Conservation (phyloP, 2,888 invertebrate genomes). For the Sclerodermus sp. region DNA sequence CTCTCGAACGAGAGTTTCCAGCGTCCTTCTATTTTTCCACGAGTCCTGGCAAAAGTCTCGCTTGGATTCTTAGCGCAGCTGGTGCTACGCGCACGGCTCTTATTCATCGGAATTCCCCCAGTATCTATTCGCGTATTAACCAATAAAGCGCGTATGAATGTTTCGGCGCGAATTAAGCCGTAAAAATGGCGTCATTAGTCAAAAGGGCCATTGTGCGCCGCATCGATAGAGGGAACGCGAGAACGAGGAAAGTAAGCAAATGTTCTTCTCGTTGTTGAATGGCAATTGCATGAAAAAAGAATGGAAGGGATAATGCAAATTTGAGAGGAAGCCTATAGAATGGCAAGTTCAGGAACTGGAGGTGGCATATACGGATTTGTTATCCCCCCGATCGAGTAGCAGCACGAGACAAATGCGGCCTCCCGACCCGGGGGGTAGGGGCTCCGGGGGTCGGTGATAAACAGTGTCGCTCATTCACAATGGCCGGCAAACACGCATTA, state of each 20-base stretch:
- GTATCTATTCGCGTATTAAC: too few species aligned
- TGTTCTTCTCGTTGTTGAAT: neutral
- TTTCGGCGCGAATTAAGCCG: too few species aligned
- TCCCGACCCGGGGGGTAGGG: conserved; percentile 36
- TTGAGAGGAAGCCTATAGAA: neutral
- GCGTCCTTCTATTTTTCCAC: conserved; percentile 2
- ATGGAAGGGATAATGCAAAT: neutral
- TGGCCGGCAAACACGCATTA: conserved; percentile 57
- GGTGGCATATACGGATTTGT: conserved; percentile 38
- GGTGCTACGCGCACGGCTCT: too few species aligned
- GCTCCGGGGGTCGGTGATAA: conserved; percentile 55
- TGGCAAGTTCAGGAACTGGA: conserved; percentile 9
- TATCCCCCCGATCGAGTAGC: conserved; percentile 32
- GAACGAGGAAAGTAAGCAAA: too few species aligned
- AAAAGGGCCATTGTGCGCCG: too few species aligned
- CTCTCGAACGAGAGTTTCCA: neutral
- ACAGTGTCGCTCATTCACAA: conserved; percentile 59
- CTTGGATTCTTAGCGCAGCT: too few species aligned
- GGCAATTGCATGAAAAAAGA: neutral
- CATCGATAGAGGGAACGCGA: too few species aligned
- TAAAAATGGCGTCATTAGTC: too few species aligned
- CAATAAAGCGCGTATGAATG: too few species aligned
- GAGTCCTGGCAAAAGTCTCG: too few species aligned
- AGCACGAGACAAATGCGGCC: conserved; percentile 50
- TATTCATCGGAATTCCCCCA: too few species aligned